Conservation (phyloP, 2,888 invertebrate species). For the Agrotis puta region DNA sequence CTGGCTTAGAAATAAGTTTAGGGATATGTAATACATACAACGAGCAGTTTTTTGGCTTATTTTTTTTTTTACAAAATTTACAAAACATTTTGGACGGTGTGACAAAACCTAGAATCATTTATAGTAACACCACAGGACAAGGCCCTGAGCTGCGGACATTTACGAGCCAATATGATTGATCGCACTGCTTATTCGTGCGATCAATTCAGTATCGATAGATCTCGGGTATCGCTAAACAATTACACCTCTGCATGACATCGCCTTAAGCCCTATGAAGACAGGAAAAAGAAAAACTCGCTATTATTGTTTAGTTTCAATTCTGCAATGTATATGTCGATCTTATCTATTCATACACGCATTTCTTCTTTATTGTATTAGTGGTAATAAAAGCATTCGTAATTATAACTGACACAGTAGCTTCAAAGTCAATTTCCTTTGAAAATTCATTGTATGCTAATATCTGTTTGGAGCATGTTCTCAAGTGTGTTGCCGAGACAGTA, state of each 20-base stretch:
- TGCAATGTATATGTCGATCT: slow-evolving; percentile 21
- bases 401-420: not conserved
- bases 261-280: slow-evolving; percentile 9
- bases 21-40: no score
- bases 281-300: slow-evolving; percentile 24
- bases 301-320: slow-evolving; percentile 37
- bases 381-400: slow-evolving; percentile 17
- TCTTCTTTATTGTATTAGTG: slow-evolving; percentile 28
- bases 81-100: not conserved
- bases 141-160: slow-evolving; percentile 22
- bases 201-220: slow-evolving; percentile 18
- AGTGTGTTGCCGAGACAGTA: slow-evolving; percentile 22
- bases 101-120: not conserved
- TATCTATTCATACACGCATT: slow-evolving; percentile 40
- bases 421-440: not conserved
- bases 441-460: slow-evolving; percentile 1
- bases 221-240: not conserved
- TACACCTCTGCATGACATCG: not conserved
- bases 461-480: not conserved
- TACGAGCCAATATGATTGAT: slow-evolving; percentile 39
- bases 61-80: no score
- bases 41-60: no score
- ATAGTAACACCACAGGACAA: not conserved
- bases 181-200: slow-evolving; percentile 8
- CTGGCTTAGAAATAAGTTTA: no score